A percentile compares a stretch with the other conserved stretches of the same genome.
Evolutionary conservation across 2,113 vertebrate species (phyloP).

Genomic region (Apteryx owenii): DNA sequence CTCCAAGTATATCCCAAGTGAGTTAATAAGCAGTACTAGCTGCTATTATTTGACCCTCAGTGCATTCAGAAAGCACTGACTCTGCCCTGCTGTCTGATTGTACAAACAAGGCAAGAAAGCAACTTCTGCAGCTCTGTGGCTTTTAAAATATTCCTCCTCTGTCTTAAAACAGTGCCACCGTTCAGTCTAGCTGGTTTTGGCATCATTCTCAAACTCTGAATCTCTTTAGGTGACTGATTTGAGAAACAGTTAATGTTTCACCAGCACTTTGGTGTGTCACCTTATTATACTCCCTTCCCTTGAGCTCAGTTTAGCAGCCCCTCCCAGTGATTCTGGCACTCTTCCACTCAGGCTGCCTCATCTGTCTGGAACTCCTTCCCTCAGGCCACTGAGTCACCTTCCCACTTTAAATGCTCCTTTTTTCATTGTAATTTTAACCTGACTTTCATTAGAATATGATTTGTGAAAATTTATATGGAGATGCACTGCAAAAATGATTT

Average conservation of each 20-base stretch:
- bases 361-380: slow-evolving; percentile 37
- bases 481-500: not conserved
- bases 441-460: not conserved
- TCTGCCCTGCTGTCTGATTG: not conserved
- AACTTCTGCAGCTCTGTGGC: not conserved
- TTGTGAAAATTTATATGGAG: not conserved
- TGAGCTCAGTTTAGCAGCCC: not conserved
- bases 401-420: slow-evolving; percentile 11
- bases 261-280: not conserved
- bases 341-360: not conserved
- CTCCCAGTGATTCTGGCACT: not conserved
- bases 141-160: not conserved
- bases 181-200: not conserved
- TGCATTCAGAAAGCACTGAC: not conserved
- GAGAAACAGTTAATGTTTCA: not conserved
- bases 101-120: not conserved
- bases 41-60: not conserved
- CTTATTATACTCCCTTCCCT: not conserved
- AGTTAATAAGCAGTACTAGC: not conserved
- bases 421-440: not conserved
- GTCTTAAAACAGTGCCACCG: not conserved
- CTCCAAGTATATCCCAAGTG: not conserved
- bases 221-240: not conserved
- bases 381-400: slow-evolving; percentile 47
- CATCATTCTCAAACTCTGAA: not conserved